phyloP scores from a whole-genome alignment of 2,113 vertebrate genomes.

The Ginglymostoma cirratum region DNA sequence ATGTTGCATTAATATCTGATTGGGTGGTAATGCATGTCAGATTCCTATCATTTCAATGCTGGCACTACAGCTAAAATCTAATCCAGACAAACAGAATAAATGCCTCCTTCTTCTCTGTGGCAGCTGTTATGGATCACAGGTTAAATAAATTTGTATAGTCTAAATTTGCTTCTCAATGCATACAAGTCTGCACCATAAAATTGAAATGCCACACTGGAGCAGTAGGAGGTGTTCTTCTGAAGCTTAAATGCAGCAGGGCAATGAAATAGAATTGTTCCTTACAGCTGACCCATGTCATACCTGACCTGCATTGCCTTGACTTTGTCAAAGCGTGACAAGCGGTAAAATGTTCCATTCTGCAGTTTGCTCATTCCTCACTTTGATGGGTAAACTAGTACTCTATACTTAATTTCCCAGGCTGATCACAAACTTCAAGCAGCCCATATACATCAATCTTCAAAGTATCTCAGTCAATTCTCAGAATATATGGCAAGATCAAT shows the following conservation, averaged over 20 bases:
- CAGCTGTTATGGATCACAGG: conserved; percentile 21
- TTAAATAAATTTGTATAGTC: conserved; percentile 24
- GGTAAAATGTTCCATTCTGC: conserved; percentile 15
- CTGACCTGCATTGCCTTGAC: conserved; percentile 4
- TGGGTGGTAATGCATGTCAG: neutral
- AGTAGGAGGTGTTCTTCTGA: conserved; percentile 26
- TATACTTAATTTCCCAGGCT: neutral
- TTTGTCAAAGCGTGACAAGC: neutral
- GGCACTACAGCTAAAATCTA: neutral
- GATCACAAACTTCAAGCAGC: neutral
- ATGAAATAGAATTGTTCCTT: conserved; percentile 21
- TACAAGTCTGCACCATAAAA: neutral
- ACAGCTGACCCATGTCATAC: conserved; percentile 1
- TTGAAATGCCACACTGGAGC: conserved; percentile 16
- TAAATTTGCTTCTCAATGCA: conserved; percentile 7
- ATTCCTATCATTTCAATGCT: neutral
- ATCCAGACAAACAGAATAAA: conserved; percentile 22
- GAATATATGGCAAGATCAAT: neutral
- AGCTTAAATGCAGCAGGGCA: neutral
- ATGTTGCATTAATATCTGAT: neutral
- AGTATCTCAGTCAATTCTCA: neutral
- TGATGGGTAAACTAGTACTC: neutral
- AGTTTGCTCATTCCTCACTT: conserved; percentile 8
- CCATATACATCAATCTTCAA: neutral
- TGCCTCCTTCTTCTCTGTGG: neutral